Evolutionary conservation across 1,140 invertebrate genomes (phyloP).

Genomic region (Colletes gigas): DNA sequence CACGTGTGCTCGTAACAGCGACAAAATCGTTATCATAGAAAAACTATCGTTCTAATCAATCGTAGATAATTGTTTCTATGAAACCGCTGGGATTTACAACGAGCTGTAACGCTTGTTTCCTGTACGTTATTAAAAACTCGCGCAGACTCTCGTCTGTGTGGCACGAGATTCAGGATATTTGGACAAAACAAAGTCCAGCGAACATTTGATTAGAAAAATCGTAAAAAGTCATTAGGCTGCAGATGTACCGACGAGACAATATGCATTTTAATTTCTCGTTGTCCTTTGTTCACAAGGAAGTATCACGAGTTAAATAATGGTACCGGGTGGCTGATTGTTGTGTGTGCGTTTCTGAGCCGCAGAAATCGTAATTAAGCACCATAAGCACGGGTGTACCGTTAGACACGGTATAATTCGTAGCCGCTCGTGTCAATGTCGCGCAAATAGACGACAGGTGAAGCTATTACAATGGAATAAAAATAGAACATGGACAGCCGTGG

Average conservation of each 20-base stretch:
- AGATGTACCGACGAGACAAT: too few species aligned
- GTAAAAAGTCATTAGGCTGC: too few species aligned
- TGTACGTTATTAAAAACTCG: too few species aligned
- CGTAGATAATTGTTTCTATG: not conserved
- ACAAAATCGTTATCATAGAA: not conserved
- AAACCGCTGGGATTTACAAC: not conserved
- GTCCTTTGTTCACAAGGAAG: not conserved
- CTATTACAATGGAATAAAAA: conserved; percentile 19
- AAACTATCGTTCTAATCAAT: not conserved
- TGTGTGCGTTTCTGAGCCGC: too few species aligned
- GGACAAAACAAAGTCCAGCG: too few species aligned
- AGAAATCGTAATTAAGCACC: not conserved
- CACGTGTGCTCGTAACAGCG: not conserved
- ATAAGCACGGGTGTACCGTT: not conserved
- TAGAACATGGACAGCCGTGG: not conserved
- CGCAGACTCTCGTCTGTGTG: too few species aligned
- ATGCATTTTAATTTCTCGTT: too few species aligned
- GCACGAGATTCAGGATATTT: too few species aligned
- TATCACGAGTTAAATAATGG: not conserved
- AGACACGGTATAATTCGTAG: conserved; percentile 1
- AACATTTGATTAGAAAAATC: too few species aligned
- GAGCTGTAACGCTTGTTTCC: too few species aligned
- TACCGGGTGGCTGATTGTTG: not conserved
- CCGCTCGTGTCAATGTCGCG: not conserved
- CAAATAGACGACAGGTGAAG: conserved; percentile 15